These are phyloP conservation scores for Nymphalis urticae DNA, from an alignment of 2,888 invertebrate genomes.

Conservation along the genomic window DNA sequence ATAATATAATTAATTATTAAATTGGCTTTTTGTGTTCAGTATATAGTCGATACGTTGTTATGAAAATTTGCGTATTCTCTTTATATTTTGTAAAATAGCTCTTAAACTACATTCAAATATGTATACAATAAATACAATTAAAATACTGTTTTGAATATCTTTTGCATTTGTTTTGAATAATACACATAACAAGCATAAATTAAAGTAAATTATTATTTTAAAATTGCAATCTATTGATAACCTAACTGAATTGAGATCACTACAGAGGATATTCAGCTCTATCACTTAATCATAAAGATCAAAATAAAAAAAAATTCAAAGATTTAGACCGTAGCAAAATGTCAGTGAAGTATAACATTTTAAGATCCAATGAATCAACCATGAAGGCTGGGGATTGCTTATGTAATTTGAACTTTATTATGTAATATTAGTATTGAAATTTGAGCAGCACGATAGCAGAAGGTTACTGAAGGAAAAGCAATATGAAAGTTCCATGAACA, in stretches of 20 bases:
- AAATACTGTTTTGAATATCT: no score
- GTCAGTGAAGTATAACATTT: constrained; percentile 23
- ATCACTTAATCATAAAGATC: neutral
- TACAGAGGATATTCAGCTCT: constrained; percentile 2
- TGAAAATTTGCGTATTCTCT: no score
- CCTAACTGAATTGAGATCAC: neutral
- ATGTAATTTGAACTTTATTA: constrained; percentile 21
- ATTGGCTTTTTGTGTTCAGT: no score
- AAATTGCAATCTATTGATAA: constrained; percentile 1
- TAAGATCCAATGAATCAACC: constrained; percentile 23
- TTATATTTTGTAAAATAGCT: no score
- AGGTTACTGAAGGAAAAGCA: constrained; percentile 10
- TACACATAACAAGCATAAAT: neutral
- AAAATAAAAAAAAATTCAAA: neutral
- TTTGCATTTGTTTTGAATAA: neutral
- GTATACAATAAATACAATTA: no score
- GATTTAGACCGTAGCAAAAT: constrained; percentile 24
- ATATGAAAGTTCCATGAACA: constrained; percentile 1
- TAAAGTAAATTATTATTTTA: constrained; percentile 6
- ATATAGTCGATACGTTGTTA: no score
- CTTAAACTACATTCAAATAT: no score
- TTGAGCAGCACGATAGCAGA: neutral
- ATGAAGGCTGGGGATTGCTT: constrained; percentile 32
- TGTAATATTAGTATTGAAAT: constrained; percentile 18
- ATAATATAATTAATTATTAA: no score